Evolutionary conservation across 2,797 vertebrate genomes (phyloP), one percentile per base, ranked within the genome.

Genomic region (Coccyzus lansbergi): DNA sequence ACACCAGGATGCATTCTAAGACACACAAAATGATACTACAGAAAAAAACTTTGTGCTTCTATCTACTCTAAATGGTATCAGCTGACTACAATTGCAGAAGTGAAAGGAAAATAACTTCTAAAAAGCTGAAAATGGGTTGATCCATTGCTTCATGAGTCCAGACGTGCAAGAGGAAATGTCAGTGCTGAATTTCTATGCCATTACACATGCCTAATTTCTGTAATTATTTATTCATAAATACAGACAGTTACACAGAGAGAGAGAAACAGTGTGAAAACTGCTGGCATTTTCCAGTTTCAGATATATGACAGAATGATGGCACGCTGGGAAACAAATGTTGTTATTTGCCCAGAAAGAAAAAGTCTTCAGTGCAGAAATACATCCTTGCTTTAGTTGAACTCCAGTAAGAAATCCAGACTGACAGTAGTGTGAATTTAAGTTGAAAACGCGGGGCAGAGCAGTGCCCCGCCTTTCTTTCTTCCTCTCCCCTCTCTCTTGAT

Each of bases 1-100:
- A 82, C 7, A 65, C 28, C 60, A 72, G 28, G 6, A 48, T 9
- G 21, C 33, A 64, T 69, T 55, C 15, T 12, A 69, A 65, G 20
- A 36, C 16, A 10, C 0, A 2, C 21, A 40, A 72, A 74, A 15
- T 14, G 16, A 24, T 26, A 42, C 2, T 31, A 72, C 5, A 69
- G 36, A 34, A 49, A 44, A 77, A 81, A 83, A 15, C 0, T 0
- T 29, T 15, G 6, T 26, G 31, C 5, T 65, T 86, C 8, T 33
- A 24, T 19, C 53, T 70, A 25, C 11, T 51, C 17, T 28, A 63
- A 21, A 46, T 12, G 7, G 28, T 34, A 75, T 14, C 4, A 64
- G 24, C 69, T 26, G 12, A 55, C 58, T 56, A 80, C 64, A 83
- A 67, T 33, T 29, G 51, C 15, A n/a, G 18, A 74, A 59, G 6